These are phyloP conservation scores for Apteryx owenii DNA, from an alignment of 2,113 vertebrate species.

Conservation along the genomic window DNA sequence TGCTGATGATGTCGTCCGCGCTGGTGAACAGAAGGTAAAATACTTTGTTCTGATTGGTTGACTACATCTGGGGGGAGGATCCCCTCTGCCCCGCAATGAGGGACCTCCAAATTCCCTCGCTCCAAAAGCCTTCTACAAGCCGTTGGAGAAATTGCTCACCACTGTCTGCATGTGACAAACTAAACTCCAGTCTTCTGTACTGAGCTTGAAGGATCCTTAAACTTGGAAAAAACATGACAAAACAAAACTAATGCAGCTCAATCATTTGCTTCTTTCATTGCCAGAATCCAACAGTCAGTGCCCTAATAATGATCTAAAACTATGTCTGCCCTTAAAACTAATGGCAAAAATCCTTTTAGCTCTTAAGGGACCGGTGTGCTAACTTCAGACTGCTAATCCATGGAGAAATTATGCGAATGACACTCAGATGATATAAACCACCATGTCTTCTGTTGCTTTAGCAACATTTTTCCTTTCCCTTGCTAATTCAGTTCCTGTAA, in stretches of 20 bases:
- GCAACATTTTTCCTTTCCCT: not conserved
- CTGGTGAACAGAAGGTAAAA: constrained; percentile 98
- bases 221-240: not conserved
- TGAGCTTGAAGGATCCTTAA: not conserved
- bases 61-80: constrained; percentile 70
- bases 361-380: not conserved
- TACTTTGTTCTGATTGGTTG: constrained; percentile 87
- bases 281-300: not conserved
- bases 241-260: not conserved
- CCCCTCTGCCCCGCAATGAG: not conserved
- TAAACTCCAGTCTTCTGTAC: not conserved
- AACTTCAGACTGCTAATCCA: rapidly evolving
- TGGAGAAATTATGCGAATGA: not conserved
- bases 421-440: not conserved
- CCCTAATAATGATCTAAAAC: not conserved
- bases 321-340: not conserved
- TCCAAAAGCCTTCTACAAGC: constrained; percentile 2
- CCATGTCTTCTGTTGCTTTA: rapidly evolving
- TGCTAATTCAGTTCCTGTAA: not conserved
- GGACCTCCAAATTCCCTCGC: constrained; percentile 32
- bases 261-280: constrained; percentile 60
- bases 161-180: constrained; percentile 11
- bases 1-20: constrained; percentile 90
- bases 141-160: constrained; percentile 38
- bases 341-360: not conserved